Conservation (phyloP, 2,888 invertebrate genomes). For the Melanchra persicariae region DNA sequence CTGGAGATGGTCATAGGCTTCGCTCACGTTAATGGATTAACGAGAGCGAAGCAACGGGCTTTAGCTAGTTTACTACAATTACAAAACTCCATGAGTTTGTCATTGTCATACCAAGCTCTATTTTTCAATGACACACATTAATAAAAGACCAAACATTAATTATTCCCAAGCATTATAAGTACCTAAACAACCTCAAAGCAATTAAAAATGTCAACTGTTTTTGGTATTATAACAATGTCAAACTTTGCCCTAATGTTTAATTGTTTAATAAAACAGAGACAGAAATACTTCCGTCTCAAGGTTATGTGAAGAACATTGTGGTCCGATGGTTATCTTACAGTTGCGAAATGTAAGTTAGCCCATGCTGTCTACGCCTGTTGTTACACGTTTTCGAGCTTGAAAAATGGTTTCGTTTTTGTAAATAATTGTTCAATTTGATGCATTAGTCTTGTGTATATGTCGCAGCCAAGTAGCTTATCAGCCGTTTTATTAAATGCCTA, state of each 20-base stretch:
- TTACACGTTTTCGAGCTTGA: constrained; percentile 18
- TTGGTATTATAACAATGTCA: constrained; percentile 64
- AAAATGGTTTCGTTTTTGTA: constrained; percentile 8
- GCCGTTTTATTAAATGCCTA: too few relatives aligned
- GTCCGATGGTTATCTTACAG: constrained; percentile 72
- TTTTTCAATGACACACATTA: constrained; percentile 45
- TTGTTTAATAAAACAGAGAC: constrained; percentile 55
- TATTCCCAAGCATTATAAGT: constrained; percentile 25
- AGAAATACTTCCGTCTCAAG: constrained; percentile 64
- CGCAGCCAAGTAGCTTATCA: too few relatives aligned
- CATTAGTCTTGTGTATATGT: background rate
- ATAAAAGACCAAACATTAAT: constrained; percentile 28
- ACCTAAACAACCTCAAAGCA: constrained; percentile 28
- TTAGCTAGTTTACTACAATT: too few relatives aligned
- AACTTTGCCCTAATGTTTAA: constrained; percentile 57
- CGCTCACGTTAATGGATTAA: too few relatives aligned
- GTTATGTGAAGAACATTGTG: constrained; percentile 73
- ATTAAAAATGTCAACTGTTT: constrained; percentile 59
- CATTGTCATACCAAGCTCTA: background rate
- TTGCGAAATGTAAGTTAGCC: constrained; percentile 67
- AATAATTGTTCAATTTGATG: constrained; percentile 10
- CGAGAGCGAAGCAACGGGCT: too few relatives aligned
- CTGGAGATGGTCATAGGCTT: too few relatives aligned
- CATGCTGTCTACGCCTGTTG: constrained; percentile 29
- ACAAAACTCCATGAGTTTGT: background rate